A percentile compares a stretch with the other conserved stretches of the same genome.
phyloP scores from a whole-genome alignment of 1,140 invertebrate genomes.

The Ips nitidus region DNA sequence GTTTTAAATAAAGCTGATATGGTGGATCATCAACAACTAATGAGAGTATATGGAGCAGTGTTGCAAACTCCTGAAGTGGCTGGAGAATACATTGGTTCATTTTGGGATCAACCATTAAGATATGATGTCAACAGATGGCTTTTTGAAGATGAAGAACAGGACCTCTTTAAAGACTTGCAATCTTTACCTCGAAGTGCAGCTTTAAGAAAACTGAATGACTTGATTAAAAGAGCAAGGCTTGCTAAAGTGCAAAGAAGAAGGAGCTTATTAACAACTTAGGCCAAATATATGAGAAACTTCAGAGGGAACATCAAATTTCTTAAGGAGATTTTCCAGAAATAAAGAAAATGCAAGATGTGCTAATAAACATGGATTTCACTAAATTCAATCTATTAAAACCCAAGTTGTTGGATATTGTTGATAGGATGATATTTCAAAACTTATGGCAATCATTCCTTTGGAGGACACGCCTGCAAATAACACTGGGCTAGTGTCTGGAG shows the following conservation, averaged over 20 bases:
- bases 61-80: slow-evolving; percentile 98
- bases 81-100: slow-evolving; percentile 96
- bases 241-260: slow-evolving; percentile 98
- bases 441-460: no score
- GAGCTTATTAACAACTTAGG: slow-evolving; percentile 94
- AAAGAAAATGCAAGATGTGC: slow-evolving; percentile 90
- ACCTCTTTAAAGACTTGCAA: slow-evolving; percentile 93
- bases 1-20: slow-evolving; percentile 99
- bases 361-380: slow-evolving; percentile 50
- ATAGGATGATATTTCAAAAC: no score
- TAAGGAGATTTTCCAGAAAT: slow-evolving; percentile 97
- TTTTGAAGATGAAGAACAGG: slow-evolving; percentile 97
- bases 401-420: no score
- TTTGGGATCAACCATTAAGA: slow-evolving; percentile 95
- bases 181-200: slow-evolving; percentile 93
- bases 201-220: slow-evolving; percentile 93
- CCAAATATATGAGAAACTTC: slow-evolving; percentile 83
- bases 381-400: no score
- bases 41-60: slow-evolving; percentile 97
- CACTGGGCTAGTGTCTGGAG: slow-evolving; percentile 67
- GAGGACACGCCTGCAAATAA: no score
- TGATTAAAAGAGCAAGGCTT: slow-evolving; percentile 93
- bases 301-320: slow-evolving; percentile 89
- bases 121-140: slow-evolving; percentile 86
- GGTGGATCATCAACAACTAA: slow-evolving; percentile 97